phyloP scores from a whole-genome alignment of 1,140 invertebrate species.

The Bombus pyrosoma region DNA sequence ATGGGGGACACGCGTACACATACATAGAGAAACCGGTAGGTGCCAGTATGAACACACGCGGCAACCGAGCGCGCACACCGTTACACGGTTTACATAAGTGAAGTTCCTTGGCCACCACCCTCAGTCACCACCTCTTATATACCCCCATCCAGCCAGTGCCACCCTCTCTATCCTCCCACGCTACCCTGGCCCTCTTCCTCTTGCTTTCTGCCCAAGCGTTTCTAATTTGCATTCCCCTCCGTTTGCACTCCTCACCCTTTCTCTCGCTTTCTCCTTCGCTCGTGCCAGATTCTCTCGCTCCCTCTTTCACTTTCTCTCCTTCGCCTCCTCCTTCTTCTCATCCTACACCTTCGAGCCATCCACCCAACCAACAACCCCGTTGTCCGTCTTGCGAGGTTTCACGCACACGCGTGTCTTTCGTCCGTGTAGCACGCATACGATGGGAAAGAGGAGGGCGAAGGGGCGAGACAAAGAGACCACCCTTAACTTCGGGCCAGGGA shows the following conservation, averaged over 20 bases:
- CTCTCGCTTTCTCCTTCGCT: slow-evolving; percentile 38
- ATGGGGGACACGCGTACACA: slow-evolving; percentile 54
- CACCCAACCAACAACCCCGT: slow-evolving; percentile 72
- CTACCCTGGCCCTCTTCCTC: slow-evolving; percentile 66
- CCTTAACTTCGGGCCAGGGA: slow-evolving; percentile 69
- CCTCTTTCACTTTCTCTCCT: slow-evolving; percentile 32
- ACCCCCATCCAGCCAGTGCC: slow-evolving; percentile 63
- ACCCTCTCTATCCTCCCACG: slow-evolving; percentile 57
- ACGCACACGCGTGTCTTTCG: slow-evolving; percentile 68
- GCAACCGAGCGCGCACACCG: slow-evolving; percentile 59
- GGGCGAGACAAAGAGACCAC: slow-evolving; percentile 71
- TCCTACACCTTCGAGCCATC: slow-evolving; percentile 63
- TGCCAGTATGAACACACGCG: slow-evolving; percentile 49
- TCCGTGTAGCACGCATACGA: slow-evolving; percentile 67
- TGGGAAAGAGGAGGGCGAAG: slow-evolving; percentile 12
- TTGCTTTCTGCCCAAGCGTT: slow-evolving; percentile 80
- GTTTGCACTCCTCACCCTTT: slow-evolving; percentile 67
- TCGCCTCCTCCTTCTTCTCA: slow-evolving; percentile 55
- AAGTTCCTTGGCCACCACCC: slow-evolving; percentile 77
- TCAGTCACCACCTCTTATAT: slow-evolving; percentile 72
- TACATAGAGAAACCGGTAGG: slow-evolving; percentile 35
- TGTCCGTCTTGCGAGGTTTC: slow-evolving; percentile 78
- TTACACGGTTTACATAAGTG: slow-evolving; percentile 77
- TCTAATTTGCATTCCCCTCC: slow-evolving; percentile 83
- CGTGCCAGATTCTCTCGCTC: slow-evolving; percentile 42